Evolutionary conservation across 1,140 invertebrate genomes (phyloP).

Genomic region (Drosophila orosa): DNA sequence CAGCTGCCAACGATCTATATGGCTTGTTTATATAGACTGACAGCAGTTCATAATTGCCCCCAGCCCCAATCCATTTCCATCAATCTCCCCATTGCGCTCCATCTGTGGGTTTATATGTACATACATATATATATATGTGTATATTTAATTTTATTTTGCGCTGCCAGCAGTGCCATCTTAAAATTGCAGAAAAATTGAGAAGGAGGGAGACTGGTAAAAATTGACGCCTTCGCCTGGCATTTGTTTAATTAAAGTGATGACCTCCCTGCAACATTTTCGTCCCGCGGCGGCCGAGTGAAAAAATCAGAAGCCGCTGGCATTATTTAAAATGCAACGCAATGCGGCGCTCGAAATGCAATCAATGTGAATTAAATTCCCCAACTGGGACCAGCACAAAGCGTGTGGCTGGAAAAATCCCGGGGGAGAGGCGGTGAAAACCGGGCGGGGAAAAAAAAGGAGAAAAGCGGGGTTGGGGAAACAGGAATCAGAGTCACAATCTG

Average conservation of each 20-base stretch:
- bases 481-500: slow-evolving; percentile 47
- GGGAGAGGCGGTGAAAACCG: neutral
- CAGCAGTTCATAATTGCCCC: slow-evolving; percentile 60
- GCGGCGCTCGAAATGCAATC: slow-evolving; percentile 79
- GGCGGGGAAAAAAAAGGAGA: neutral
- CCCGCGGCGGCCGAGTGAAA: slow-evolving; percentile 24
- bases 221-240: slow-evolving; percentile 70
- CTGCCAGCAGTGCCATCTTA: slow-evolving; percentile 34
- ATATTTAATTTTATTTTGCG: neutral
- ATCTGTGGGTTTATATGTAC: slow-evolving; percentile 11
- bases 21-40: slow-evolving; percentile 25
- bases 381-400: slow-evolving; percentile 50
- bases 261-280: slow-evolving; percentile 20
- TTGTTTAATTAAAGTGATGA: slow-evolving; percentile 81
- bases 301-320: slow-evolving; percentile 75
- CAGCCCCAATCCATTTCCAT: slow-evolving; percentile 21
- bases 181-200: slow-evolving; percentile 16
- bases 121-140: neutral
- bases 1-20: slow-evolving; percentile 24
- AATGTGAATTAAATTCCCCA: slow-evolving; percentile 80
- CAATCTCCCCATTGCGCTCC: slow-evolving; percentile 10
- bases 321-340: slow-evolving; percentile 82
- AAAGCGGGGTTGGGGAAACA: neutral
- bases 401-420: slow-evolving; percentile 17
- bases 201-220: slow-evolving; percentile 16